Evolutionary conservation across 2,113 vertebrate species (phyloP), one percentile per base, ranked within the genome.

Genomic region (Paracanthobrama guichenoti): DNA sequence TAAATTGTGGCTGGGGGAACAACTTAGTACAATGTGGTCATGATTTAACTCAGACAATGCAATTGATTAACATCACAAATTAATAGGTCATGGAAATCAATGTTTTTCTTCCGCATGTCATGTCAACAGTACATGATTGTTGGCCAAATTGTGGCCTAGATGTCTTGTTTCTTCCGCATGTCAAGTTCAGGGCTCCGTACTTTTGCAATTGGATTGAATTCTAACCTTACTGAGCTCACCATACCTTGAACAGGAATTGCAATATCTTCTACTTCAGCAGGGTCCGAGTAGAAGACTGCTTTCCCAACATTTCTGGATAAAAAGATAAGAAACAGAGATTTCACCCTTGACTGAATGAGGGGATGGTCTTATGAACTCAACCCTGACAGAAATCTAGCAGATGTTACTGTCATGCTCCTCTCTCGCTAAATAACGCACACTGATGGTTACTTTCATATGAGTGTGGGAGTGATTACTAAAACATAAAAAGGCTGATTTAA

Each of bases 311-410:
- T 66, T 81, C 79, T 81, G 48, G 66, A 71, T 81, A 16, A 57
- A 57, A 81, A 67, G 39, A 46, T 62, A 80, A 67, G 48, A 76
- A 55, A 53, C 26, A 26, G 18, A 64, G 60, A 81, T 81, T 81
- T 81, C 11, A 81, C 44, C 44, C 79, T 71, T 69, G 64, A 81
- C 48, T 81, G 64, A 69, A 69, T 81, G 48, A 81, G 50, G 4
- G 46, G 64, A 81, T 35, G 57, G 26, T 53, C 79, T 81, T 46
- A 53, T 22, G 28, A 81, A 81, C 42, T 81, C 60, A 69, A 67
- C 59, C 59, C 39, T 64, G 59, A 79, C 46, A 75, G 73, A 75
- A 75, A 75, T 75, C 73, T 42, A 74, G n/a, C 44, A 18, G n/a
- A 18, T n/a, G 0, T 26, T 73, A 73, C 42, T 22, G 31, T 16